Base-by-base conservation (phyloP, 2,113 vertebrate genomes). In the Engraulis encrasicolus region DNA sequence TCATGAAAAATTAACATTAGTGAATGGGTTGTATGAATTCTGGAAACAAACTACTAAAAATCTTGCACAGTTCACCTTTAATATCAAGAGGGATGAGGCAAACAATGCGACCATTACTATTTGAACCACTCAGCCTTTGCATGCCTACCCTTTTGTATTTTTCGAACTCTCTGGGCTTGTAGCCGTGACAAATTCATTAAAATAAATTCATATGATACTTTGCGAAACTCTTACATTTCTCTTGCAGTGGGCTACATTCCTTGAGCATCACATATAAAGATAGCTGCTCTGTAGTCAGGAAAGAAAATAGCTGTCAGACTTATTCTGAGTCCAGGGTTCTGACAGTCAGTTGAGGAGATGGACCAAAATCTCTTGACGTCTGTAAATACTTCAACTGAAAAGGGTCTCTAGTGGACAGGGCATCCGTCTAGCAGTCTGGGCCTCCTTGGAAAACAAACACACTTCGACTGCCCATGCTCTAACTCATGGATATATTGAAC, bases 361-460 rank as follows among this genome's bases (percentile, higher is more conserved):
- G 14, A 74, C 11, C 66, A 74, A 15, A 17, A 74, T 31, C 66
- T 74, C 31, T n/a, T 74, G 66, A 74, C 66, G 23, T 74, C 66
- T 17, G 66, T 36, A 74, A 74, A 74, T 17, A 14, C 66, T 74
- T 14, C 9, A 15, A 31, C 66, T 34, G 83, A 79, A 83, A 83
- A 38, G 66, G 71, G 78, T 74, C 45, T 79, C 37, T n/a, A 23
- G n/a, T 40, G 74, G 37, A 38, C 78, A 71, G 18, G 48, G 80
- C 52, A 49, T 80, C 71, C 37, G 54, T 77, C 81, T 18, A 7
- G 49, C 37, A 78, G 71, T 66, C 84, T 84, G n/a, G 40, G 34
- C 20, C 34, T n/a, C n/a, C n/a, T 27, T 74, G 66, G 66, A 34
- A 74, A 36, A 74, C 66, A 74, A 74, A 74, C 66, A 74, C 18